Conservation (phyloP, 2,113 vertebrate genomes). For the Vireo altiloquus region DNA sequence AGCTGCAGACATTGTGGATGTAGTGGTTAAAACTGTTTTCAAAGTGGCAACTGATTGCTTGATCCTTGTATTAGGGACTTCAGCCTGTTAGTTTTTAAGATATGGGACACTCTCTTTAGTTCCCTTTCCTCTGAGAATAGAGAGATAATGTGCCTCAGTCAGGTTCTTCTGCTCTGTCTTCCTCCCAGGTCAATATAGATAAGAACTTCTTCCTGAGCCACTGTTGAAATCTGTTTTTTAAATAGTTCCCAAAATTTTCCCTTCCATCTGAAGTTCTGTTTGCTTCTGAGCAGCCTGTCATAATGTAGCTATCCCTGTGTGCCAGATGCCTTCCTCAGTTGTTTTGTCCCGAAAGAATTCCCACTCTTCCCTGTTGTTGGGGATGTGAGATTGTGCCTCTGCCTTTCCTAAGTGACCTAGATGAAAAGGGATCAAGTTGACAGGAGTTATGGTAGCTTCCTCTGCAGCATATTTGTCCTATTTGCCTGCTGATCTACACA, state of each 20-base stretch:
- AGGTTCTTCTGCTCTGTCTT: background rate
- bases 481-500: background rate
- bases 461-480: background rate
- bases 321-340: background rate
- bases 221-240: background rate
- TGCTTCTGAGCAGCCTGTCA: background rate
- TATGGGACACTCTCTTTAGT: background rate
- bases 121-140: background rate
- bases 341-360: background rate
- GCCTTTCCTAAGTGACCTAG: background rate
- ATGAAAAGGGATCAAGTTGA: background rate
- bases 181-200: background rate
- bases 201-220: background rate
- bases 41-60: background rate
- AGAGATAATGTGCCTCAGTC: background rate
- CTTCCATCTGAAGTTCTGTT: background rate
- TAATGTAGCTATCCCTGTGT: background rate
- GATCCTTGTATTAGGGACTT: background rate
- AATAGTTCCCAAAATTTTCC: background rate
- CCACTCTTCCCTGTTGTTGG: background rate
- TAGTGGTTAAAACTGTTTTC: background rate
- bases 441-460: background rate
- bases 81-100: background rate
- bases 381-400: background rate
- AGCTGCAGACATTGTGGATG: background rate